Conservation (phyloP, 2,113 vertebrate species). For the Spermophilus dauricus region DNA sequence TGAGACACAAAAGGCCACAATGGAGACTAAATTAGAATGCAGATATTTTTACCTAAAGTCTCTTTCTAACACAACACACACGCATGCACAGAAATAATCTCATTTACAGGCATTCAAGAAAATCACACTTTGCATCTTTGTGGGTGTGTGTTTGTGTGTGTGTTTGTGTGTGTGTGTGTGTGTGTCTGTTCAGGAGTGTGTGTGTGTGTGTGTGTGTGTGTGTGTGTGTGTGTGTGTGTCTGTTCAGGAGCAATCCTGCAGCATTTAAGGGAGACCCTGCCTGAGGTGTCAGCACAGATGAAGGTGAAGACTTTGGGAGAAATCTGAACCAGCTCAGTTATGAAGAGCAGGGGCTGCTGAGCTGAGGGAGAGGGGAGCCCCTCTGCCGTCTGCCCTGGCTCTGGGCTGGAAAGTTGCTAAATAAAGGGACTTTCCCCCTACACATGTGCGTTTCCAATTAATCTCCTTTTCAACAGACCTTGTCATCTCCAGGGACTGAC, state of each 20-base stretch:
- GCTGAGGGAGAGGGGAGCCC: fast-evolving
- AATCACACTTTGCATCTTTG: neutral
- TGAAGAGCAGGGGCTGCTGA: neutral
- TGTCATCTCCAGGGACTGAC: neutral
- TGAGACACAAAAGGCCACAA: neutral
- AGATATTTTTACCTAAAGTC: neutral
- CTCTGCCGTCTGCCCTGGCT: neutral
- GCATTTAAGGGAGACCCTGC: fast-evolving
- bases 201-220: neutral
- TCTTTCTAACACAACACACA: neutral
- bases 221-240: too few species aligned
- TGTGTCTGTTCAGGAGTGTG: neutral
- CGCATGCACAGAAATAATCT: neutral
- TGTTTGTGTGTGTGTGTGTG: too few species aligned
- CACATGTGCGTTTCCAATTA: neutral
- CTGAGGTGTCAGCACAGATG: neutral
- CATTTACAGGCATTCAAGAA: neutral
- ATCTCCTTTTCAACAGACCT: neutral
- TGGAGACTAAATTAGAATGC: neutral
- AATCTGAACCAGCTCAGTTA: fast-evolving
- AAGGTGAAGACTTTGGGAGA: neutral
- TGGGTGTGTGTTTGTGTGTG: neutral
- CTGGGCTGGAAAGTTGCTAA: neutral
- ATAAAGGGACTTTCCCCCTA: neutral
- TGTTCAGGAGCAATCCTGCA: neutral